Base-by-base conservation (phyloP, 2,888 invertebrate genomes). In the Ophion costatus region DNA sequence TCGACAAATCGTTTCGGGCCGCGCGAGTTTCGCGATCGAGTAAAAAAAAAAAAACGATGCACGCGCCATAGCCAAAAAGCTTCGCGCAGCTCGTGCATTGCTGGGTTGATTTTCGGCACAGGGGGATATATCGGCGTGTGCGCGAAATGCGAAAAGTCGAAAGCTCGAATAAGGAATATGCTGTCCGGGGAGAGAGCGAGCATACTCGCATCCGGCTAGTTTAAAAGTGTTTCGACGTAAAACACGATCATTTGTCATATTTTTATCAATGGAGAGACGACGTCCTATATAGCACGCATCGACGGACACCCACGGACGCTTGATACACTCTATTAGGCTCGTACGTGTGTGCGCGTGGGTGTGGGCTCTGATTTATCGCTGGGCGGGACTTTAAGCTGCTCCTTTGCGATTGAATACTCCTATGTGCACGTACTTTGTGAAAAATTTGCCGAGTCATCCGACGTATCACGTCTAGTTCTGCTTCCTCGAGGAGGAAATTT, bases 181-280 rank as follows among this genome's bases (percentile, higher is more conserved):
- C 86, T 90, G 84, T 78, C 33, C 87, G 51, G 51, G 51, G 14
- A 17, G 51, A 17, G 87, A 84, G 71, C 63, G 29, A 86, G 88
- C 51, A 51, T 87, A 90, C 89, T 89, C 88, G 86, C 89, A 90
- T 90, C 89, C 67, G 83, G 33, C 22, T 78, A 87, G 84, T 88
- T 88, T 87, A 91, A 92, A 92, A 93, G 92, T 93, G 90, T 92
- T 93, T 91, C 90, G 92, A 92, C 91, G 90, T 93, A 91, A 92
- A 92, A 89, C 90, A 90, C 87, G 83, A 87, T 87, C 91, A 91
- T 93, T 91, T 91, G 88, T 92, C 92, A 92, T 92, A 88, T 88
- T 90, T 89, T 91, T 89, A 67, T 80, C 90, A 90, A 90, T 91
- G 89, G 85, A 61, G 51, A 29, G 17, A 66, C 33, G 61, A 64